These are phyloP conservation scores for Oasisia sp. DNA, from an alignment of 2,888 invertebrate species.

Conservation along the genomic window DNA sequence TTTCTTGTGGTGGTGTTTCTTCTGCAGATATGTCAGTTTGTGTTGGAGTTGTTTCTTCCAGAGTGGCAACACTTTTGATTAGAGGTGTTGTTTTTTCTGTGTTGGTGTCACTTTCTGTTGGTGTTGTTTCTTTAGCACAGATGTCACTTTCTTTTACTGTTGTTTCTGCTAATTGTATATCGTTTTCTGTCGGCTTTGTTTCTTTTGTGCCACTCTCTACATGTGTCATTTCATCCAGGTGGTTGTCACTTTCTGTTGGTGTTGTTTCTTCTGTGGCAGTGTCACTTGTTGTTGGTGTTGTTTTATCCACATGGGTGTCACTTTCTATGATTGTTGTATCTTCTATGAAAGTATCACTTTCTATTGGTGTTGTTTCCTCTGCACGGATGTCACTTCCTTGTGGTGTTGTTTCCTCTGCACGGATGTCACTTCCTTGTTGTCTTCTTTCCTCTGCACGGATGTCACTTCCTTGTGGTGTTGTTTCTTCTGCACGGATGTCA, in stretches of 20 bases:
- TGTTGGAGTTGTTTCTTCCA: background rate
- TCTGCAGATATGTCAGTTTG: background rate
- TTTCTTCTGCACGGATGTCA: background rate
- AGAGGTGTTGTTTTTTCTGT: background rate
- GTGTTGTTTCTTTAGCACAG: background rate
- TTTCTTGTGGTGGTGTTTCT: background rate
- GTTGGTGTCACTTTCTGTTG: background rate
- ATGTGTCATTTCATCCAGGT: background rate
- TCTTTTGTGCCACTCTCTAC: background rate
- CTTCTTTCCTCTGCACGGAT: background rate
- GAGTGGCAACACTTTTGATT: background rate
- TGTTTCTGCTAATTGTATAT: background rate
- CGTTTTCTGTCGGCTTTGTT: background rate
- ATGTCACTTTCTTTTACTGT: background rate
- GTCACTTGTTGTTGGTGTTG: background rate
- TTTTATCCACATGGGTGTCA: background rate
- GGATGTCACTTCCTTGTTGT: background rate
- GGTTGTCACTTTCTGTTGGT: background rate
- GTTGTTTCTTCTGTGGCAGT: background rate
- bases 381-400: background rate
- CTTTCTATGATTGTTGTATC: background rate
- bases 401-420: background rate
- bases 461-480: background rate
- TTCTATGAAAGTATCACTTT: background rate
- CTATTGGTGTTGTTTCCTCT: background rate